Evolutionary conservation across 1,140 invertebrate genomes (phyloP).

Genomic region (Temnothorax nylanderi): DNA sequence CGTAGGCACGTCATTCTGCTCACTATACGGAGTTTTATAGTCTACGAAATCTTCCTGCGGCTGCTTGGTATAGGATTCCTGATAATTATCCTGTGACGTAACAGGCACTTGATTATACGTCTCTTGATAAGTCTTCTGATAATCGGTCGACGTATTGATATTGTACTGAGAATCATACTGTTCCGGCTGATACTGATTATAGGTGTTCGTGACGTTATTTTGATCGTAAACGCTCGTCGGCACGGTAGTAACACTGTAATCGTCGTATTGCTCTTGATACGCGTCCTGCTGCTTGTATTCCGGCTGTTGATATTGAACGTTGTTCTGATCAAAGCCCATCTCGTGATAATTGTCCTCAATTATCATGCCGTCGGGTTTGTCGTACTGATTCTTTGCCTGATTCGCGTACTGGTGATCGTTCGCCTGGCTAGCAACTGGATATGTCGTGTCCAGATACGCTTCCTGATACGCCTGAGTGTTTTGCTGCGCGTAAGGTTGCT

Average conservation of each 20-base stretch:
- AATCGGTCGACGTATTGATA: slow-evolving; percentile 76
- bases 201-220: slow-evolving; percentile 74
- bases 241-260: slow-evolving; percentile 68
- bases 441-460: slow-evolving; percentile 65
- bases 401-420: slow-evolving; percentile 66
- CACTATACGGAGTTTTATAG: slow-evolving; percentile 76
- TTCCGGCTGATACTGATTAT: slow-evolving; percentile 75
- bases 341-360: slow-evolving; percentile 79
- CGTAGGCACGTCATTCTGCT: slow-evolving; percentile 69
- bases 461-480: slow-evolving; percentile 71
- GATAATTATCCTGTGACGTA: slow-evolving; percentile 71
- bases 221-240: slow-evolving; percentile 76
- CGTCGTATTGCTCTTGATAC: slow-evolving; percentile 77
- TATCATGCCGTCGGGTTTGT: slow-evolving; percentile 73
- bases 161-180: slow-evolving; percentile 79
- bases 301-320: slow-evolving; percentile 72
- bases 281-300: slow-evolving; percentile 62
- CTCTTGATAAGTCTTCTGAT: slow-evolving; percentile 74
- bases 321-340: slow-evolving; percentile 78
- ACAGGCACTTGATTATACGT: slow-evolving; percentile 71
- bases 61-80: slow-evolving; percentile 73
- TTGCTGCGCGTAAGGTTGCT: slow-evolving; percentile 74
- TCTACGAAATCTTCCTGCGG: slow-evolving; percentile 75
- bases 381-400: slow-evolving; percentile 75
- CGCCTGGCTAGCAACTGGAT: slow-evolving; percentile 62